Percentiles rank a stretch among this genome's conserved stretches.
phyloP scores from a whole-genome alignment of 2,888 invertebrate species.

The Trypoxylon attenuatum region DNA sequence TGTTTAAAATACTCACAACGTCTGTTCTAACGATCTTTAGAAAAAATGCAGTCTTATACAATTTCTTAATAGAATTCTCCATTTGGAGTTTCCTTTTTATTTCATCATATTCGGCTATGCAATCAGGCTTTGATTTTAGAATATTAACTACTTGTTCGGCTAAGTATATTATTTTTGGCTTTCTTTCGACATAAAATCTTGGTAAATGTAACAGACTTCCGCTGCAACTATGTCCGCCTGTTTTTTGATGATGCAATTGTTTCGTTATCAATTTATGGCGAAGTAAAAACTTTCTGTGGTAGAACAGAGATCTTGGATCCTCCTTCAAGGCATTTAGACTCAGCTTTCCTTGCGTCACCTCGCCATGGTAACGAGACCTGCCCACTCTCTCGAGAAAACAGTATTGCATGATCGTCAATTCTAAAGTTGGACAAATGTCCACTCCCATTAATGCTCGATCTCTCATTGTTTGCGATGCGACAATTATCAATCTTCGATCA shows the following conservation, averaged over 20 bases:
- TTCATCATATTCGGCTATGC: conserved; percentile 76
- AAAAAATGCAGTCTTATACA: conserved; percentile 77
- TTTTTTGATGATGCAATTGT: conserved; percentile 78
- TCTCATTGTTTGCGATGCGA: conserved; percentile 81
- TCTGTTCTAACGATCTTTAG: conserved; percentile 76
- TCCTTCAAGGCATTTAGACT: conserved; percentile 76
- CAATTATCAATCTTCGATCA: conserved; percentile 81
- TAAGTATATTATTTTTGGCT: conserved; percentile 76
- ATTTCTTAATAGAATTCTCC: conserved; percentile 74
- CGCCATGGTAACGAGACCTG: conserved; percentile 81
- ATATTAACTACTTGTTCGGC: conserved; percentile 77
- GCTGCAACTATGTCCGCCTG: conserved; percentile 71
- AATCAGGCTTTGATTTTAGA: conserved; percentile 77
- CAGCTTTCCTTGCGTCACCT: conserved; percentile 80
- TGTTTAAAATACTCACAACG: conserved; percentile 75
- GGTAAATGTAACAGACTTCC: conserved; percentile 79
- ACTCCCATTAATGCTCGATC: conserved; percentile 77
- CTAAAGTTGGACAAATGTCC: conserved; percentile 74
- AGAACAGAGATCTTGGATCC: conserved; percentile 80
- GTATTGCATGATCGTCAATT: conserved; percentile 79
- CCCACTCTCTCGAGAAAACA: conserved; percentile 85
- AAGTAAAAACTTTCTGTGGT: conserved; percentile 80
- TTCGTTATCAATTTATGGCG: conserved; percentile 78
- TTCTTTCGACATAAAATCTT: conserved; percentile 79
- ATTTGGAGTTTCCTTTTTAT: conserved; percentile 75